These are phyloP conservation scores for Porites lutea DNA, from an alignment of 64 coral and sea anemone species.

Conservation along the genomic window DNA sequence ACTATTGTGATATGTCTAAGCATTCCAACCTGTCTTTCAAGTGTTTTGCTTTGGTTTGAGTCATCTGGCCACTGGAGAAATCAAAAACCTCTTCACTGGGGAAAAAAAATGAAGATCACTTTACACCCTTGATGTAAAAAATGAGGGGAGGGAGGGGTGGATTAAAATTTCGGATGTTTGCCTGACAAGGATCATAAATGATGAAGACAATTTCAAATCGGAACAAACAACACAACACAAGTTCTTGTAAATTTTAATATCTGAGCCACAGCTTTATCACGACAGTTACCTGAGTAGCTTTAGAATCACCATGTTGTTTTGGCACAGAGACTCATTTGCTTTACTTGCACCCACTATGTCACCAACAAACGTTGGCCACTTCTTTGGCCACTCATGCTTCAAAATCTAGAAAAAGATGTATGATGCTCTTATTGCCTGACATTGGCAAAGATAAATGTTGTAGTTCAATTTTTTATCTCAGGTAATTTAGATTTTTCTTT, in stretches of 20 bases:
- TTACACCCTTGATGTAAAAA: background rate
- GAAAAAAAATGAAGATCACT: slow-evolving; percentile 11
- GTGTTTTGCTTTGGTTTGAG: slow-evolving; percentile 97
- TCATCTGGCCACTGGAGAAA: slow-evolving; percentile 99
- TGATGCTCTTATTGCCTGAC: too few species aligned
- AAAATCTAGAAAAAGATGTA: slow-evolving; percentile 73
- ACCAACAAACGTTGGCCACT: slow-evolving; percentile 96
- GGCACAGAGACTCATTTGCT: slow-evolving; percentile 97
- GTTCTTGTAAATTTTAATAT: too few species aligned
- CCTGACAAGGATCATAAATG: too few species aligned
- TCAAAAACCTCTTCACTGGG: slow-evolving; percentile 99
- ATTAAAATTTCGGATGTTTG: background rate
- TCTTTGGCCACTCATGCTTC: slow-evolving; percentile 99
- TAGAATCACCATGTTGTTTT: slow-evolving; percentile 99
- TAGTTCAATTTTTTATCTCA: too few species aligned
- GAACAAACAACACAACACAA: background rate
- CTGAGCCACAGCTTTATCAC: background rate
- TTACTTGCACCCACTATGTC: slow-evolving; percentile 99
- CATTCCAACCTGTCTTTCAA: slow-evolving; percentile 89
- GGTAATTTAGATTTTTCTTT: too few species aligned
- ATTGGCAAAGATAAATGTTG: too few species aligned
- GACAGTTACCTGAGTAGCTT: slow-evolving; percentile 86
- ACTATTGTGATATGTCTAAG: background rate
- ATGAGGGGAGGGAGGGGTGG: background rate
- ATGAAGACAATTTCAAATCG: background rate